Conservation (phyloP, 2,113 vertebrate species). For the Melospiza melodia region DNA sequence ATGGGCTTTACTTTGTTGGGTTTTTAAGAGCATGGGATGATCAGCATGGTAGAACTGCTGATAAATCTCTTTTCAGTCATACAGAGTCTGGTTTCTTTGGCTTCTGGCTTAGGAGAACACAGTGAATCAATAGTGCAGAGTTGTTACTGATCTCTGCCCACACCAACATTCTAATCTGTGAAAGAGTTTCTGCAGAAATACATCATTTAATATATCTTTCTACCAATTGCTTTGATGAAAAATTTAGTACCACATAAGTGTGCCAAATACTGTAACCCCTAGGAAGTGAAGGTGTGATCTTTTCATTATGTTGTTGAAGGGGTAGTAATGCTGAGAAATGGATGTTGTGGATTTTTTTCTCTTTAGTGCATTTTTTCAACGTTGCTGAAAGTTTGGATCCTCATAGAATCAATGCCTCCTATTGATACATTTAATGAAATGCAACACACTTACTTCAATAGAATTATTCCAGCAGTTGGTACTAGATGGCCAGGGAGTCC, state of each 20-base stretch:
- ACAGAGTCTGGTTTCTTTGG: not conserved
- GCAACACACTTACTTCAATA: not conserved
- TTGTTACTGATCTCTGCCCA: not conserved
- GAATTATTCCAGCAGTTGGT: not conserved
- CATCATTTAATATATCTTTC: not conserved
- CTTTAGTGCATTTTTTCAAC: not conserved
- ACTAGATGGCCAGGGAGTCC: not conserved
- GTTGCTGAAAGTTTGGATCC: not conserved
- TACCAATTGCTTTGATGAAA: not conserved
- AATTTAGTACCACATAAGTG: not conserved
- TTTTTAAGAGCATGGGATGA: not conserved
- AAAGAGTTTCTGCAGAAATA: not conserved
- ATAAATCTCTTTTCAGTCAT: not conserved
- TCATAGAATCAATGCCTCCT: not conserved
- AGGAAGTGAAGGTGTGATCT: not conserved
- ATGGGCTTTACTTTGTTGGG: not conserved
- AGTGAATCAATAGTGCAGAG: not conserved
- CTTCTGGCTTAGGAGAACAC: not conserved
- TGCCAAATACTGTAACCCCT: not conserved
- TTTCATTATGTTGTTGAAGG: not conserved
- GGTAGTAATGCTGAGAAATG: not conserved
- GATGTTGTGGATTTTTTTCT: not conserved
- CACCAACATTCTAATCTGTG: not conserved
- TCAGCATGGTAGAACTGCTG: not conserved
- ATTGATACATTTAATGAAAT: not conserved